A percentile compares a stretch with the other conserved stretches of the same genome.
phyloP scores from a whole-genome alignment of 2,888 invertebrate species.

The Napeogenes sylphis region DNA sequence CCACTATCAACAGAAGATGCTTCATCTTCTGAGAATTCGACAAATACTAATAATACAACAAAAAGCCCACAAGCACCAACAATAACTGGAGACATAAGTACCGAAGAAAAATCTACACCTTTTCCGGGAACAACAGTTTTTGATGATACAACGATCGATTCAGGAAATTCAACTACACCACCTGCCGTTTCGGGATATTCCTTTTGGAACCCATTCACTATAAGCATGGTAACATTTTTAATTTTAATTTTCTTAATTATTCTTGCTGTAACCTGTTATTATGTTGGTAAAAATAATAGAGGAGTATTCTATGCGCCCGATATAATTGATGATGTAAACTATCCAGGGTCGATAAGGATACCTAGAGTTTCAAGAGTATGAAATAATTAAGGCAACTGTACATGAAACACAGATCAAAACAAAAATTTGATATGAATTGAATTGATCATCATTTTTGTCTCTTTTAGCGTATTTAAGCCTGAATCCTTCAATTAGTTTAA shows the following conservation, averaged over 20 bases:
- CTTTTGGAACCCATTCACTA: slow-evolving; percentile 30
- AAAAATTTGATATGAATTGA: slow-evolving; percentile 13
- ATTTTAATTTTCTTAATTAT: slow-evolving; percentile 22
- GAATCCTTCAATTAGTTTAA: too few relatives aligned
- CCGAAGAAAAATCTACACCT: too few relatives aligned
- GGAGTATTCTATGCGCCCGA: slow-evolving; percentile 23
- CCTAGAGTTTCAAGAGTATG: slow-evolving; percentile 41
- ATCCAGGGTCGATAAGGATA: slow-evolving; percentile 38
- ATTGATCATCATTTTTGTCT: not conserved
- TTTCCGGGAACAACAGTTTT: not conserved
- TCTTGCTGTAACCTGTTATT: slow-evolving; percentile 25
- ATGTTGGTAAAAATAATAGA: slow-evolving; percentile 25
- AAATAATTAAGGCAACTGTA: slow-evolving; percentile 25
- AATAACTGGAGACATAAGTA: too few relatives aligned
- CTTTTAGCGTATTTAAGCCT: too few relatives aligned
- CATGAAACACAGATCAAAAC: too few relatives aligned
- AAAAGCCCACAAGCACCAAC: not conserved
- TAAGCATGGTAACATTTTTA: slow-evolving; percentile 25
- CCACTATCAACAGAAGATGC: not conserved
- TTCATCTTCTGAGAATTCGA: not conserved
- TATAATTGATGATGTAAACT: slow-evolving; percentile 33
- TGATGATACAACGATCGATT: not conserved
- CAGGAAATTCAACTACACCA: slow-evolving; percentile 4
- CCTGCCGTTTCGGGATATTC: slow-evolving; percentile 3
- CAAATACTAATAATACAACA: not conserved